These are phyloP conservation scores for Pipistrellus kuhlii DNA, from an alignment of 2,797 vertebrate genomes.

Conservation along the genomic window DNA sequence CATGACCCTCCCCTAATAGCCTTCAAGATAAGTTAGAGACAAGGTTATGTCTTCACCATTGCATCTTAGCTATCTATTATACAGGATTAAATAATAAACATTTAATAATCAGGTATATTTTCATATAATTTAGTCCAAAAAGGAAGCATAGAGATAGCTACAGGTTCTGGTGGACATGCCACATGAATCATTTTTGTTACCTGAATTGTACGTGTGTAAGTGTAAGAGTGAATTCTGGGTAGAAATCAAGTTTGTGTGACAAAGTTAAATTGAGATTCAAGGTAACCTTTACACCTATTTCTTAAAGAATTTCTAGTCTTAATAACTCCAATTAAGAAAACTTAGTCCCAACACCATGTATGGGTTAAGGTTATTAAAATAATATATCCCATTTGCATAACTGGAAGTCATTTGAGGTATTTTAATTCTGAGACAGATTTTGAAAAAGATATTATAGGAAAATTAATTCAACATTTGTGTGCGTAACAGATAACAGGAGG, in stretches of 20 bases:
- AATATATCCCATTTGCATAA: slow-evolving; percentile 11
- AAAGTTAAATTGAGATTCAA: background rate
- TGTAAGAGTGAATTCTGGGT: background rate
- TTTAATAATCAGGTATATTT: background rate
- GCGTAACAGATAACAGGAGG: background rate
- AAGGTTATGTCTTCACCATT: background rate
- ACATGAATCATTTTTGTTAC: slow-evolving; percentile 31
- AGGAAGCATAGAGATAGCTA: background rate
- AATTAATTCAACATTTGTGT: slow-evolving; percentile 32
- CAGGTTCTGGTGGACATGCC: background rate
- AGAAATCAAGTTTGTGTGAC: background rate
- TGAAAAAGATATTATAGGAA: slow-evolving; percentile 15
- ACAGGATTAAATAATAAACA: background rate
- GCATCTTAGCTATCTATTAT: background rate
- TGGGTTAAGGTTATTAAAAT: background rate
- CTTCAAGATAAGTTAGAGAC: background rate
- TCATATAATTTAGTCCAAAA: background rate
- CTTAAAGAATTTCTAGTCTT: background rate
- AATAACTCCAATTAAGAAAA: background rate
- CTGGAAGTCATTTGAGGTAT: slow-evolving; percentile 28
- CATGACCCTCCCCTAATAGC: background rate
- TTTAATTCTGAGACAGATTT: slow-evolving; percentile 35
- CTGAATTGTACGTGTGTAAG: background rate
- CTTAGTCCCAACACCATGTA: background rate
- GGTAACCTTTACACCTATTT: background rate